Evolutionary conservation across 2,113 vertebrate genomes (phyloP).

Genomic region (Salvelinus sp.): DNA sequence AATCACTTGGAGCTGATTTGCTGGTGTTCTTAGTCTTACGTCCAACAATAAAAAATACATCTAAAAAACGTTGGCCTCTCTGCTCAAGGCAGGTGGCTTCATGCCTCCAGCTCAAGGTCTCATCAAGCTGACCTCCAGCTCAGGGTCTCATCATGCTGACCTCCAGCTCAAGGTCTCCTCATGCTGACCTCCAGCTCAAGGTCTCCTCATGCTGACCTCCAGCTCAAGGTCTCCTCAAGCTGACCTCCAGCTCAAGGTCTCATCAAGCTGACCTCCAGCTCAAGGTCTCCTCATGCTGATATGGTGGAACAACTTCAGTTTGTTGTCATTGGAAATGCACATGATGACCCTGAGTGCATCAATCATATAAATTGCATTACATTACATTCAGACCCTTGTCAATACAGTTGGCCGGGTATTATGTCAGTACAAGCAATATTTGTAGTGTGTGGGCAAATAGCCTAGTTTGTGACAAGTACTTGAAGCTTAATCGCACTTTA

Average conservation of each 20-base stretch:
- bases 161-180: too few species aligned
- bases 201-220: too few species aligned
- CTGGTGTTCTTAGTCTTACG: too few species aligned
- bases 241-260: not conserved
- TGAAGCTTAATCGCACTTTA: too few species aligned
- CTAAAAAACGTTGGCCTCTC: not conserved
- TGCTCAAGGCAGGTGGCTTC: not conserved
- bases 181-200: too few species aligned
- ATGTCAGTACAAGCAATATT: not conserved
- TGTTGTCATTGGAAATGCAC: not conserved
- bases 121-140: too few species aligned
- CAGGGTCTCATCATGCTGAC: not conserved
- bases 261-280: not conserved
- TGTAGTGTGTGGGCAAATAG: too few species aligned
- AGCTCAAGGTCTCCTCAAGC: too few species aligned
- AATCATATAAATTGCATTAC: not conserved
- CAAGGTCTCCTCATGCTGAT: not conserved
- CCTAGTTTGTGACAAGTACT: too few species aligned
- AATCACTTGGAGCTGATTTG: too few species aligned
- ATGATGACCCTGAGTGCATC: not conserved
- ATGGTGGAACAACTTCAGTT: slow-evolving; percentile 3
- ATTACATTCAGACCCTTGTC: not conserved
- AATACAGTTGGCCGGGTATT: not conserved
- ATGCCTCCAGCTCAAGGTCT: not conserved
- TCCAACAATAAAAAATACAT: not conserved